Base-by-base conservation (phyloP, 2,888 invertebrate genomes). In the Polydrusus cervinus region DNA sequence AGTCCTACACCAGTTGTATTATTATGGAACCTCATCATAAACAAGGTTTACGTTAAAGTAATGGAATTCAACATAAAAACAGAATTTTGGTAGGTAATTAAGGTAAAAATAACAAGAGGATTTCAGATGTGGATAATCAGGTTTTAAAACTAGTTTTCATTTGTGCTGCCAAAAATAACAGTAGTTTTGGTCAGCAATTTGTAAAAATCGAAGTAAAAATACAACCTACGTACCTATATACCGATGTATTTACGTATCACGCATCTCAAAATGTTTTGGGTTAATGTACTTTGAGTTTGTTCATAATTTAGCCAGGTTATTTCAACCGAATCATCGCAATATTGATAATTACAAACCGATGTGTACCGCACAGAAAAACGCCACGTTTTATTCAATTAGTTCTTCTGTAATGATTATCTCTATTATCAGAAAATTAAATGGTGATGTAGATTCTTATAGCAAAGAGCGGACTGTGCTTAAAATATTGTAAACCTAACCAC, bases 121-220 rank as follows among this genome's bases (percentile, higher is more conserved):
- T 53, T 3, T 53, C 25, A 30, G 13, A 53, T n/a, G 53, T 53
- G 53, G 53, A 53, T 20, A 60, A n/a, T 16, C 38, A 18, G 57
- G 57, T 60, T 60, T 18, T 18, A 38, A 38, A 60, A 60, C 57
- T 60, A 60, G 38, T 60, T 38, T 38, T 38, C n/a, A 38, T 38
- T 16, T 38, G 14, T 11, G 38, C n/a, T 57, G 57, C 30, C 40
- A 60, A 60, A 57, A 60, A 30, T 53, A 53, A 53, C 53, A 30
- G 11, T 30, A 53, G 25, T n/a, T 30, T 53, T n/a, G n/a, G 25
- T 30, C 25, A 13, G 30, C 25, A 53, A 13, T 53, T 53, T 53
- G 30, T 30, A 53, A 7, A 30, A 25, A 53, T 34, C 8, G 34
- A 34, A 6, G 34, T 34, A 34, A 34, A 34, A 34, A 34, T 34